Percentiles rank a stretch among this genome's conserved stretches.
Evolutionary conservation across 2,797 vertebrate species (phyloP).

Genomic region (Rhabdophis nuchalis): DNA sequence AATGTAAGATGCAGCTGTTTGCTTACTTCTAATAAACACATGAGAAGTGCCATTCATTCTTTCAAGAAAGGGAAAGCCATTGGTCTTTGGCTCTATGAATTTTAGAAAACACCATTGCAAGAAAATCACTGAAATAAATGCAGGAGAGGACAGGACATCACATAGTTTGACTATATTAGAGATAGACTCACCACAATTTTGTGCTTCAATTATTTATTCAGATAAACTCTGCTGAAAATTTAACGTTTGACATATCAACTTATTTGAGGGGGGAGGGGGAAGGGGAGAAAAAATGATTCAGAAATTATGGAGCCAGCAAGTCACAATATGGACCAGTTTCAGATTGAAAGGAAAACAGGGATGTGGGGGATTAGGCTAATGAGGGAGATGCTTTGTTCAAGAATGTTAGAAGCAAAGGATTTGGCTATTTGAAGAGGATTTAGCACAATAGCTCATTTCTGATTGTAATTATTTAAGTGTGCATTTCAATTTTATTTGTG

Average conservation of each 20-base stretch:
- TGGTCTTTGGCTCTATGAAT: conserved; percentile 57
- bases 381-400: neutral
- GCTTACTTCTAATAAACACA: conserved; percentile 54
- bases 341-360: conserved; percentile 56
- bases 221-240: conserved; percentile 80
- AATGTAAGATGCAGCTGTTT: conserved; percentile 56
- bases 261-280: conserved; percentile 3
- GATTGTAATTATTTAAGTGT: conserved; percentile 28
- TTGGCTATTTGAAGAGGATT: conserved; percentile 30
- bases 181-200: conserved; percentile 63
- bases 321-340: conserved; percentile 59
- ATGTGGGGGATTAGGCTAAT: conserved; percentile 22
- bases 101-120: conserved; percentile 46
- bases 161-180: conserved; percentile 65
- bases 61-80: conserved; percentile 66
- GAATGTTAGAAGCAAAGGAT: neutral
- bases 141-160: conserved; percentile 36
- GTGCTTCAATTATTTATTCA: conserved; percentile 79
- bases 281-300: conserved; percentile 63
- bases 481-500: conserved; percentile 36
- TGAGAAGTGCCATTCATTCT: conserved; percentile 66
- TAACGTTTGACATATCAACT: conserved; percentile 75
- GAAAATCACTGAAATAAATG: conserved; percentile 43
- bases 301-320: conserved; percentile 60
- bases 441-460: conserved; percentile 12